Evolutionary conservation across 2,113 vertebrate species (phyloP).

Genomic region (Odocoileus hemionus): DNA sequence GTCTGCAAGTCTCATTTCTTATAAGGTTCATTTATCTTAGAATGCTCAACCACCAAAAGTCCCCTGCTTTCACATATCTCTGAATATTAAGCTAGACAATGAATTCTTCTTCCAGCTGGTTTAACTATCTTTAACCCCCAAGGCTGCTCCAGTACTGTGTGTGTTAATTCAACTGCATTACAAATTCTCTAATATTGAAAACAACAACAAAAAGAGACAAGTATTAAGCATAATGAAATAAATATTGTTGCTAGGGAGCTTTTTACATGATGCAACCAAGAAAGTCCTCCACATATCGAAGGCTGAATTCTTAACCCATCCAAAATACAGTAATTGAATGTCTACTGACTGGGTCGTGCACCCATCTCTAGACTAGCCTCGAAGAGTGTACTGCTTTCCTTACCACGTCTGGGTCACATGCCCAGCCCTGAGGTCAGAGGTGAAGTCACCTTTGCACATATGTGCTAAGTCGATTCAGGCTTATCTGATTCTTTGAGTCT

Average conservation of each 20-base stretch:
- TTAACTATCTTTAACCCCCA: slow-evolving; percentile 73
- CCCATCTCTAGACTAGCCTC: background rate
- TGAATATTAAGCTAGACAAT: slow-evolving; percentile 75
- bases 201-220: slow-evolving; percentile 56
- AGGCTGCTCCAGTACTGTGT: slow-evolving; percentile 60
- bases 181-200: slow-evolving; percentile 66
- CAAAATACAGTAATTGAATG: background rate
- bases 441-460: background rate
- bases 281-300: background rate
- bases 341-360: background rate
- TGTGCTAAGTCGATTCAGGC: background rate
- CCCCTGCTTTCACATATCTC: slow-evolving; percentile 68
- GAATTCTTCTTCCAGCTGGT: slow-evolving; percentile 69
- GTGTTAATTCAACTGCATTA: slow-evolving; percentile 63
- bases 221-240: slow-evolving; percentile 55
- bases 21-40: slow-evolving; percentile 79
- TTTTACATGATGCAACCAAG: slow-evolving; percentile 20
- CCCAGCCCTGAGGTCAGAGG: background rate
- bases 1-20: slow-evolving; percentile 74
- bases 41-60: slow-evolving; percentile 68
- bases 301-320: background rate
- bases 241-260: slow-evolving; percentile 48
- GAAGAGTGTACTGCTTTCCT: background rate
- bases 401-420: background rate
- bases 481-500: background rate